phyloP scores from a whole-genome alignment of 2,888 invertebrate genomes.

The Mamestra brassicae region DNA sequence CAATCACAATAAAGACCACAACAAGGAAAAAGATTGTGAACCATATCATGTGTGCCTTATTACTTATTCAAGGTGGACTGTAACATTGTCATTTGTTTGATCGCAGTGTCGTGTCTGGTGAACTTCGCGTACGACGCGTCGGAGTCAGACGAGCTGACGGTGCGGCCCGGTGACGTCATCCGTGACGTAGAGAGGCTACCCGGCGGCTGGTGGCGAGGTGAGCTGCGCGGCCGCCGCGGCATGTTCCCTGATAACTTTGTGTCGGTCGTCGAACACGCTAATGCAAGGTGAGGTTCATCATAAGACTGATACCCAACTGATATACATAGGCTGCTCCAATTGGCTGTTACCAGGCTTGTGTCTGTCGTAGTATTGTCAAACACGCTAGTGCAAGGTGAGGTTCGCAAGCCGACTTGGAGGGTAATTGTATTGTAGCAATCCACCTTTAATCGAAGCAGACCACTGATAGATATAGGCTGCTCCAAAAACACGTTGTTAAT shows the following conservation, averaged over 20 bases:
- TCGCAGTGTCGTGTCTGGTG: conserved; percentile 94
- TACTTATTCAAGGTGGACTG: conserved; percentile 59
- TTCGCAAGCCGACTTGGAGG: background rate
- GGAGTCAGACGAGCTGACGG: conserved; percentile 96
- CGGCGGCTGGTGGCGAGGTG: conserved; percentile 98
- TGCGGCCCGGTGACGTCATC: conserved; percentile 96
- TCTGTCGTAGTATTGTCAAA: background rate
- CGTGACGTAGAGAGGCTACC: conserved; percentile 94
- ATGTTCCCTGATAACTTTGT: conserved; percentile 99
- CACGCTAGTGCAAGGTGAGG: background rate
- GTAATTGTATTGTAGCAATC: background rate
- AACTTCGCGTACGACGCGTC: conserved; percentile 97
- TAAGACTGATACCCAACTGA: background rate
- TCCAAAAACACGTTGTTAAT: background rate
- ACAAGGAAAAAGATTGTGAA: conserved; percentile 39
- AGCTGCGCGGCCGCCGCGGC: conserved; percentile 94
- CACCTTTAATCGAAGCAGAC: too few species aligned
- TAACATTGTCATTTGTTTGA: conserved; percentile 49
- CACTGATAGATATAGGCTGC: background rate
- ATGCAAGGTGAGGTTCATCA: conserved; percentile 80
- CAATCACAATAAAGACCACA: conserved; percentile 6
- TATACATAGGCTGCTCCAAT: background rate
- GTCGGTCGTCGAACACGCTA: conserved; percentile 89
- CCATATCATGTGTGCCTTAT: conserved; percentile 48
- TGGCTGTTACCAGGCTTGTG: background rate